Evolutionary conservation across 2,113 vertebrate genomes (phyloP), one percentile per base, ranked within the genome.

Genomic region (Psettodes erumei): DNA sequence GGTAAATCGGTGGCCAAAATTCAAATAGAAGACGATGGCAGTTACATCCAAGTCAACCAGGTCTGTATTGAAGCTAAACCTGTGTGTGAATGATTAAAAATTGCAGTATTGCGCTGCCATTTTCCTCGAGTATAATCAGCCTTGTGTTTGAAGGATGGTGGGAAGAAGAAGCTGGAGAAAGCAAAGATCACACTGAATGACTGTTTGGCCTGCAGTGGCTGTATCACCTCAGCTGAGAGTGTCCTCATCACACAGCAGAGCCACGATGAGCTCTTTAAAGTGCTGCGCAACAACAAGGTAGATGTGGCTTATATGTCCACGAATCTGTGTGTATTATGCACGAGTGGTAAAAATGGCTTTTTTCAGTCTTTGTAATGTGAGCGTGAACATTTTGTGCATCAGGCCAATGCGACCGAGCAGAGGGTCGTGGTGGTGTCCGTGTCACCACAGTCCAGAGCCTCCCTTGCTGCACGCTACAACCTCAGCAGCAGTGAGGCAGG

Each of bases 141-240:
- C 1, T 2, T 53, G 18, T 73, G 25, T 47, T 62, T 69, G 1
- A n/a, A 99, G 98, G 96, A 97, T 19, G 98, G 98, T 9, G 92
- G 72, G 30, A 92, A 88, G 8, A 92, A 92, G 35, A 98, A 94
- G 82, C 92, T 99, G 72, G 96, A 98, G 61, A 99, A 95, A 70
- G 97, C 98, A 28, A 96, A 95, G 78, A 97, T 99, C 75, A 96
- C 94, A 0, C 91, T 99, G 66, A 96, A 98, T 0, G 97, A 99
- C 90, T 99, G 98, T 56, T 86, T 99, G 85, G 98, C 98, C 0
- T 99, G 98, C 78, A 99, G 98, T 2, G 98, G 98, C 83, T 99
- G 98, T 25, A 94, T 99, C 75, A 99, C 98, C 0, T 99, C 98
- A 0, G 98, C 98, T 0, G 98, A 99, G 90, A 99, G 95, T 0